Evolutionary conservation across 2,113 vertebrate genomes (phyloP), one percentile per base, ranked within the genome.

Genomic region (Crypturellus undulatus): DNA sequence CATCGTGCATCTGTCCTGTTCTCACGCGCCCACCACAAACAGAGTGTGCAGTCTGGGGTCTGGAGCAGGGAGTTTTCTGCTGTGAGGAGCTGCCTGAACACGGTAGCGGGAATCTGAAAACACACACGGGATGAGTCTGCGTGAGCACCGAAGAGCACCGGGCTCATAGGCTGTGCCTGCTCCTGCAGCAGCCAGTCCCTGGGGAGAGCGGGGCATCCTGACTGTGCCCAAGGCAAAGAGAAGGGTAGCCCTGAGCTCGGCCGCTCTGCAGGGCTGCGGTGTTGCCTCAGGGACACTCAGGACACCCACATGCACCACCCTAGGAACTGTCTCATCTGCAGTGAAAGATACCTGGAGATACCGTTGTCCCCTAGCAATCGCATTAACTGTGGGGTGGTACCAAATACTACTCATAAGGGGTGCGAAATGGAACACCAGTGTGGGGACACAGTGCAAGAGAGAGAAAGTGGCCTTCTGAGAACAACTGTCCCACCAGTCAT

Each of bases 21-120:
- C 54, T 43, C 45, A 12, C 0, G 1, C 32, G 43, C 45, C 36
- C 64, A 78, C 45, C 32, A 20, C 52, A 60, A 54, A 30, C 30
- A 30, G 54, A 36, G 28, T 5, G 16, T 64, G 26, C 42, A 43
- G 26, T 42, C 42, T 75, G 51, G 52, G 28, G 11, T 43, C 25
- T 7, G 64, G 36, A 25, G 16, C 30, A n/a, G 38, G 58, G 38
- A 30, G 19, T 30, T n/a, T 21, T 38, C 16, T 56, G 60, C 82
- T 56, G 49, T 1, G 7, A 47, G 49, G 32, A 54, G 59, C 59
- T 6, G 3, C 15, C 20, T 10, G 1, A 12, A 4, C 16, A 0
- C 7, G 59, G 49, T 22, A 67, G 60, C 17, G 22, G 51, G 6
- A 32, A 54, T 22, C 38, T 32, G 26, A 73, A 36, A 73, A 26